These are phyloP conservation scores for Dreissena polymorpha DNA, from an alignment of 1,140 invertebrate genomes.

Conservation along the genomic window DNA sequence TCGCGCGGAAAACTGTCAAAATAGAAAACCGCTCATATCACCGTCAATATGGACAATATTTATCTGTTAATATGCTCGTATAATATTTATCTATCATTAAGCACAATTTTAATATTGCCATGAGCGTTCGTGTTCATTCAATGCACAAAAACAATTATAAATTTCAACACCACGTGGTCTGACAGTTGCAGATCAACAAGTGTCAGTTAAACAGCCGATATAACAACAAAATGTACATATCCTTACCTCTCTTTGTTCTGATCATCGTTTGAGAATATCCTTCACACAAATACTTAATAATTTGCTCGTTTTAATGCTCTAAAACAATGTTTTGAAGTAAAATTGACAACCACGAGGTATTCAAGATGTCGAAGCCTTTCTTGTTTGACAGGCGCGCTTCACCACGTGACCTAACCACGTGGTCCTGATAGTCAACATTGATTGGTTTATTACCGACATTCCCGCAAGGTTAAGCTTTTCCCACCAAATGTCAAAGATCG, in stretches of 20 bases:
- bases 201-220: slow-evolving; percentile 24
- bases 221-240: neutral
- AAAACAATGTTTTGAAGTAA: neutral
- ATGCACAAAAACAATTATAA: neutral
- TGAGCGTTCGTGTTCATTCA: too few species aligned
- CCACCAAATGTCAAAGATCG: slow-evolving; percentile 37
- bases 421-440: neutral
- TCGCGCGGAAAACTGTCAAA: slow-evolving; percentile 54
- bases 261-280: slow-evolving; percentile 33
- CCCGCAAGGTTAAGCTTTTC: slow-evolving; percentile 48
- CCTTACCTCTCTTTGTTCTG: slow-evolving; percentile 58
- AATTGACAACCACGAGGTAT: slow-evolving; percentile 44
- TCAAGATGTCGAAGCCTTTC: slow-evolving; percentile 46
- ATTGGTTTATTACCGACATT: slow-evolving; percentile 36
- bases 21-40: neutral
- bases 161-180: slow-evolving; percentile 51
- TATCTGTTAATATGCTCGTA: too few species aligned
- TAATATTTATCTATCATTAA: too few species aligned
- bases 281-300: neutral
- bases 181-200: slow-evolving; percentile 36
- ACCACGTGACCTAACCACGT: slow-evolving; percentile 46
- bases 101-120: too few species aligned
- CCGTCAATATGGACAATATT: too few species aligned
- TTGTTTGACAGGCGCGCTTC: slow-evolving; percentile 57
- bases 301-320: neutral